Evolutionary conservation across 2,797 vertebrate genomes (phyloP).

Genomic region (Poecilia wingei): DNA sequence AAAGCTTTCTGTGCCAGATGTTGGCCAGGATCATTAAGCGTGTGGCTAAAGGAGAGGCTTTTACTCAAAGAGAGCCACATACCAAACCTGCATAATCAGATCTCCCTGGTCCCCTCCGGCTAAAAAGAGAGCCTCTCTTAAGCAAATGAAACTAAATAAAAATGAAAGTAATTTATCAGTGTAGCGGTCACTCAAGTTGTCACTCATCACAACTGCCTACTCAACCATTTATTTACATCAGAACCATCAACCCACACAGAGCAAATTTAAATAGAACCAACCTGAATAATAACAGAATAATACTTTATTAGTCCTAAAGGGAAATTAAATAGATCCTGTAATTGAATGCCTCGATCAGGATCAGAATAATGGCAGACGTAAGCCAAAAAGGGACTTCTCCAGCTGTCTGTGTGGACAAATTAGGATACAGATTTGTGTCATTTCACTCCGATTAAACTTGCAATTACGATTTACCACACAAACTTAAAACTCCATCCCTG

Average conservation of each 20-base stretch:
- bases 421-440: slow-evolving; percentile 42
- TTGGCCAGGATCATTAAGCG: slow-evolving; percentile 67
- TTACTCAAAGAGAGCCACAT: slow-evolving; percentile 62
- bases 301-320: not conserved
- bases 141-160: slow-evolving; percentile 75
- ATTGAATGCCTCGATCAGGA: slow-evolving; percentile 58
- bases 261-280: slow-evolving; percentile 18
- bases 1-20: slow-evolving; percentile 66
- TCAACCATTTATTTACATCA: slow-evolving; percentile 58
- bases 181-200: slow-evolving; percentile 62
- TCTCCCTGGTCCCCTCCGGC: slow-evolving; percentile 68
- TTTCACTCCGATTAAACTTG: slow-evolving; percentile 56
- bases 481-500: slow-evolving; percentile 30
- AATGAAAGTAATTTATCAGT: slow-evolving; percentile 72
- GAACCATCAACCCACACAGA: slow-evolving; percentile 54
- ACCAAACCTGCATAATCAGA: slow-evolving; percentile 65
- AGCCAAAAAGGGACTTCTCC: slow-evolving; percentile 52
- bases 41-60: slow-evolving; percentile 61
- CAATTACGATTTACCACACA: slow-evolving; percentile 35
- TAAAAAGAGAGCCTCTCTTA: slow-evolving; percentile 69
- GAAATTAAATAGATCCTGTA: not conserved
- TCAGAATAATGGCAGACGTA: slow-evolving; percentile 37
- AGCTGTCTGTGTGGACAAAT: slow-evolving; percentile 56
- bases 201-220: slow-evolving; percentile 54
- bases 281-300: not conserved